A percentile compares a stretch with the other conserved stretches of the same genome.
These are phyloP conservation scores for Drosophila neotestacea DNA, from an alignment of 2,888 invertebrate species.

Conservation along the genomic window DNA sequence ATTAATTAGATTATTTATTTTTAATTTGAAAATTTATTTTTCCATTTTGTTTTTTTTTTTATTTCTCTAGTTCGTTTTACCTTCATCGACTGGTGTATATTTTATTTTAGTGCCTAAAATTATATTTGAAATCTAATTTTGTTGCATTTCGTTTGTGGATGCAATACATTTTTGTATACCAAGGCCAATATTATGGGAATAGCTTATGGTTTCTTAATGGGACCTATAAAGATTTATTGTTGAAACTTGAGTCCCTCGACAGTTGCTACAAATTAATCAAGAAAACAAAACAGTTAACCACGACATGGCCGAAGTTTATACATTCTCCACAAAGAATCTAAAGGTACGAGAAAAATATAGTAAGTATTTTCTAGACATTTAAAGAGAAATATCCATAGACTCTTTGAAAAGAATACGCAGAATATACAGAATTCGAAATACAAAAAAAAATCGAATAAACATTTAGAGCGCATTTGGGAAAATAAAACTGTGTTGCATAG, in stretches of 20 bases:
- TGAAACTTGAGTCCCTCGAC: constrained; percentile 77
- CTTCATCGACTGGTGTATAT: constrained; percentile 56
- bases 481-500: constrained; percentile 45
- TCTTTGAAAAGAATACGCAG: constrained; percentile 12
- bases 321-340: constrained; percentile 39
- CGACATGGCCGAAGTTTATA: constrained; percentile 60
- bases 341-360: neutral
- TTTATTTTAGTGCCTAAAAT: constrained; percentile 71
- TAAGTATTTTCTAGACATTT: neutral
- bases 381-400: constrained; percentile 6
- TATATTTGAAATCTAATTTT: constrained; percentile 56
- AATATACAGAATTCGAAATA: constrained; percentile 26
- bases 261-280: constrained; percentile 58
- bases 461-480: constrained; percentile 61
- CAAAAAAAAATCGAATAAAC: constrained; percentile 66
- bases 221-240: constrained; percentile 68
- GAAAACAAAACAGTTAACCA: constrained; percentile 29
- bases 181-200: constrained; percentile 48
- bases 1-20: constrained; percentile 33
- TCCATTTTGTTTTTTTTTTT: constrained; percentile 16
- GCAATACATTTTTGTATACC: constrained; percentile 49
- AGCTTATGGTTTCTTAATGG: constrained; percentile 45
- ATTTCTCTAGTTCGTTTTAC: constrained; percentile 22
- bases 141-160: constrained; percentile 41
- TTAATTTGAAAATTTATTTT: constrained; percentile 23